Conservation (phyloP, 2,888 invertebrate genomes). For the Chymomyza fuscimana region DNA sequence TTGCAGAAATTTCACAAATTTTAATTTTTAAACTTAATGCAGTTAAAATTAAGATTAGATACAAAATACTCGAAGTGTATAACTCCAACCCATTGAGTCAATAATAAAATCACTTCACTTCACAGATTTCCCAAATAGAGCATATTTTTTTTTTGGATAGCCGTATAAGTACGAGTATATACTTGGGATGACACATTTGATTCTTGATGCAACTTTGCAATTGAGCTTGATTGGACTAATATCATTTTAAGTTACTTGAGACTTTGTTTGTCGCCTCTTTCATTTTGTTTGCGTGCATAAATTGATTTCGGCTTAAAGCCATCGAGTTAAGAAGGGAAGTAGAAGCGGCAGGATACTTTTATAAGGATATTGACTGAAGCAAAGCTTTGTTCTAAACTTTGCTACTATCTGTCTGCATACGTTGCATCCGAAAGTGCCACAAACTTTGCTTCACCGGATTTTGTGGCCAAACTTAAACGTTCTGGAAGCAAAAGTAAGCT, state of each 20-base stretch:
- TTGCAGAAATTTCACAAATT: too few species aligned
- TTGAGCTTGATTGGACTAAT: neutral
- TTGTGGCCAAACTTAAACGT: slow-evolving; percentile 23
- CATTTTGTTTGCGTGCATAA: slow-evolving; percentile 45
- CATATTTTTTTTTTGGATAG: too few species aligned
- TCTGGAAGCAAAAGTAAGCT: neutral
- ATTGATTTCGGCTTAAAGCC: slow-evolving; percentile 57
- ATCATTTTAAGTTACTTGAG: neutral
- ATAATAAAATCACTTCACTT: too few species aligned
- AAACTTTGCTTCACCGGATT: neutral
- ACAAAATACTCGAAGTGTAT: too few species aligned
- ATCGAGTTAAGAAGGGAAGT: slow-evolving; percentile 31
- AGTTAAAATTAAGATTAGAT: too few species aligned
- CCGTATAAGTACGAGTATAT: too few species aligned
- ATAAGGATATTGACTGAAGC: slow-evolving; percentile 20
- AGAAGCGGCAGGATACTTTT: neutral
- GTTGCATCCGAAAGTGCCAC: slow-evolving; percentile 22
- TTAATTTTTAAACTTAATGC: too few species aligned
- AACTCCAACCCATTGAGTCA: too few species aligned
- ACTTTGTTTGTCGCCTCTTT: neutral
- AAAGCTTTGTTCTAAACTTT: slow-evolving; percentile 27
- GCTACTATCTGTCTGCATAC: neutral
- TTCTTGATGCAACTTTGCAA: neutral
- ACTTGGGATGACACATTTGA: too few species aligned
- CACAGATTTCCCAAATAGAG: too few species aligned